Base-by-base conservation (phyloP, 2,888 invertebrate species). In the Coelopa pilipes region DNA sequence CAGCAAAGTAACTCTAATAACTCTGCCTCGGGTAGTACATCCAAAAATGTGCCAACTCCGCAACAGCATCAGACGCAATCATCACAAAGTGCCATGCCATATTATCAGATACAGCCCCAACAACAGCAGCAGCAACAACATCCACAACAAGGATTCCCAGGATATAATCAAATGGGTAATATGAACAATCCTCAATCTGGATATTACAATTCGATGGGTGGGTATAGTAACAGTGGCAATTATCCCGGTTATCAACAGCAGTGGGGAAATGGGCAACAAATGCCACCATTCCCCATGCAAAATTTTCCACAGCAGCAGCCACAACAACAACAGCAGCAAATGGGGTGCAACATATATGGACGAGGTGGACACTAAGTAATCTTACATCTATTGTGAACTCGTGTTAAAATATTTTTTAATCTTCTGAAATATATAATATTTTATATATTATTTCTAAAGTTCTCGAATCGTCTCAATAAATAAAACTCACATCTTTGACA, bases 1-100 rank as follows among this genome's bases (percentile, higher is more conserved):
- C 89, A 89, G 12, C 88, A 88, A 73, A 85, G 82, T 66, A 80
- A 82, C 83, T 78, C 81, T 49, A 74, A 55, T 24, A 59, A 50
- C 19, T 62, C 19, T 65, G 12, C 73, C 12, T 17, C 69, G 1
- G 72, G 19, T 60, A 24, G 24, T 55, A 47, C 72, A 63, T 62
- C 73, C 45, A 50, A 57, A 62, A 65, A 24, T 24, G n/a, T 66
- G 46, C n/a, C 69, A n/a, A 60, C 57, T 47, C 1, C 53, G 24
- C 57, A 73, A 53, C 66, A 66, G 19, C 66, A 70, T 75, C 74
- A 78, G 50, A 74, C 76, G 66, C 63, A 77, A 68, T 57, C 57
- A 59, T 19, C 47, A 65, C 17, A 49, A 13, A 59, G 69, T 62
- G 78, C 79, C 17, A 78, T 81, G 62, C 77, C 79, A 13, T 80